Conservation (phyloP, 2,888 invertebrate species). For the Palloptera scutellata region DNA sequence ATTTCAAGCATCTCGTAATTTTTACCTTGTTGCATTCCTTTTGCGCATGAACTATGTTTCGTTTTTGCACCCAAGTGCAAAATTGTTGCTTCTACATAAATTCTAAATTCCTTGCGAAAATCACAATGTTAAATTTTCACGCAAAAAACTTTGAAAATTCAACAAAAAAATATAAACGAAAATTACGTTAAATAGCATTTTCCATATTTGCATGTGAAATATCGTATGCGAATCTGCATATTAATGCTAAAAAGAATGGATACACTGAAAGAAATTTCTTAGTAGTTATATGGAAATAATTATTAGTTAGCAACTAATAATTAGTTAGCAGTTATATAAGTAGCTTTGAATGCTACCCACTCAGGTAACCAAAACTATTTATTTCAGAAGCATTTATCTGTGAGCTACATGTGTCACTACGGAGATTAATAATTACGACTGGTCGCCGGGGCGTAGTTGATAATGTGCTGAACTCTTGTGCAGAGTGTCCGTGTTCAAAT, state of each 20-base stretch:
- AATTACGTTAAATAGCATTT: constrained; percentile 9
- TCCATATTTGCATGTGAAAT: constrained; percentile 13
- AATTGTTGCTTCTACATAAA: neutral
- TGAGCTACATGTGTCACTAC: no score
- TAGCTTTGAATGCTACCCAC: no score
- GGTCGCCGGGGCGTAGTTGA: no score
- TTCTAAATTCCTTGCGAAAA: neutral
- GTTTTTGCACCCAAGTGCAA: constrained; percentile 4
- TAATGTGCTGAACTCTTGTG: no score
- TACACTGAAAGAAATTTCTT: neutral
- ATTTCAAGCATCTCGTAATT: constrained; percentile 21
- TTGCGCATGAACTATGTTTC: neutral
- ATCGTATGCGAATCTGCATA: neutral
- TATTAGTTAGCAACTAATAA: neutral
- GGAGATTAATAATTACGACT: no score
- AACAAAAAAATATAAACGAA: neutral
- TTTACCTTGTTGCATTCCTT: constrained; percentile 11
- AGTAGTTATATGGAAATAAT: neutral
- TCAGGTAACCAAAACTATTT: no score
- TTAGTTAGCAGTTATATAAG: no score
- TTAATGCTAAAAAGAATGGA: constrained; percentile 1
- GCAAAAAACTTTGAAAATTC: neutral
- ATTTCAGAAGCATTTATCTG: no score
- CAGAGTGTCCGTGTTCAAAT: no score
- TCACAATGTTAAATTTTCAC: neutral